Base-by-base conservation (phyloP, 2,888 invertebrate species). In the Drosophila hawaiiensis region DNA sequence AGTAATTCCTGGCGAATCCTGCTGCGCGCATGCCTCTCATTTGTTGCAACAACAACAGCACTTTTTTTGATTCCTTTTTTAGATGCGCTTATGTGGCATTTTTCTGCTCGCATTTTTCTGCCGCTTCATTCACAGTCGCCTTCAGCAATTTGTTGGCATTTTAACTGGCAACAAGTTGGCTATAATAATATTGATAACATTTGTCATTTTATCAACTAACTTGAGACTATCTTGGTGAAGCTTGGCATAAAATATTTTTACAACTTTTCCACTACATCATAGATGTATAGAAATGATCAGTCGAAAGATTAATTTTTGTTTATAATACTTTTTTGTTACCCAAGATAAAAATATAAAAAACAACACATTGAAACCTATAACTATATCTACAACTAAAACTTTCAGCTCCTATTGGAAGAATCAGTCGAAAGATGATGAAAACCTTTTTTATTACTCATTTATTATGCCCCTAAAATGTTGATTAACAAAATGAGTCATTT, bases 41-140 rank as follows among this genome's bases (percentile, higher is more conserved):
- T 65, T 66, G 67, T 56, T 59, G 76, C 78, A 65, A 14, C 62
- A 63, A 65, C 62, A 60, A 35, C 29, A 29, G 22, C 50, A 19
- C 14, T 52, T 78, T 59, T 62, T 76, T 62, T 43, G 10, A 67
- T 72, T 56, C 69, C 68, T 70, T 89, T 84, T 84, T 84, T 83
- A 88, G 83, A 81, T 86, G 81, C 88, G 80, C 84, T 83, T 80
- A 58, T 64, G 61, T 66, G 56, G 66, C 66, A 56, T 63, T 29
- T 47, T 47, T 16, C 25, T 47, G 47, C 47, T n/a, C n/a, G 66
- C 66, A 56, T 63, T 29, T 47, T 47, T 16, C 25, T 47, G 47
- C 47, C 16, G 25, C 25, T 4, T 78, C 78, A 79, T 82, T 69
- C 14, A 78, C 59, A 39, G n/a, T 22, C n/a, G 12, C 28, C 39